A percentile compares a stretch with the other conserved stretches of the same genome.
Evolutionary conservation across 2,113 vertebrate species (phyloP).

Genomic region (Verasper variegatus): DNA sequence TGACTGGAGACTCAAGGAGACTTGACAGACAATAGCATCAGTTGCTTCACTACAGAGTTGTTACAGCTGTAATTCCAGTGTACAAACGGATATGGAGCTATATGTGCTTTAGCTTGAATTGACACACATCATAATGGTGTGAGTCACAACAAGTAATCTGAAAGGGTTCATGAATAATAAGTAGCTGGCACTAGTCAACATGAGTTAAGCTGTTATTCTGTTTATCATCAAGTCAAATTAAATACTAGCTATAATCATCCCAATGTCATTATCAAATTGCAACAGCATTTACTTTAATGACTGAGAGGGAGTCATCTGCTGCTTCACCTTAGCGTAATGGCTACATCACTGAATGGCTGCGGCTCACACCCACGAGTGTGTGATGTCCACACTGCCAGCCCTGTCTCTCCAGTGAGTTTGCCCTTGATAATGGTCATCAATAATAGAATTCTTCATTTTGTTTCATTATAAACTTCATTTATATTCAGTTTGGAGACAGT

Average conservation of each 20-base stretch:
- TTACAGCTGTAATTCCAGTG: not conserved
- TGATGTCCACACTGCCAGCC: not conserved
- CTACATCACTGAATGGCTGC: too few relatives aligned
- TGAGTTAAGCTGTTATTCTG: too few relatives aligned
- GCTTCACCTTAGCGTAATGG: not conserved
- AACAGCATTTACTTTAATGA: not conserved
- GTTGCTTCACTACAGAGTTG: not conserved
- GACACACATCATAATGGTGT: too few relatives aligned
- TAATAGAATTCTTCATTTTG: not conserved
- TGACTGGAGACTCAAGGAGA: not conserved
- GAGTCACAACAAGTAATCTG: too few relatives aligned
- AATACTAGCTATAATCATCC: constrained; percentile 4
- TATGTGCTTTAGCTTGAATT: too few relatives aligned
- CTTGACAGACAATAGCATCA: not conserved
- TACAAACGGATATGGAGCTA: too few relatives aligned
- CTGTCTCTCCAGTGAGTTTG: not conserved
- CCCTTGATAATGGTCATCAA: not conserved
- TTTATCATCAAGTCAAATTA: not conserved
- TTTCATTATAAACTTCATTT: not conserved
- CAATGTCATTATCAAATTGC: constrained; percentile 8
- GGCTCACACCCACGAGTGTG: not conserved
- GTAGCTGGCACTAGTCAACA: too few relatives aligned
- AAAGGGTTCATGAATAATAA: too few relatives aligned
- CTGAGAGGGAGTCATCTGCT: not conserved
- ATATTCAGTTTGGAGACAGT: not conserved